These are phyloP conservation scores for Lasius platythorax DNA, from an alignment of 2,888 invertebrate genomes.

Conservation along the genomic window DNA sequence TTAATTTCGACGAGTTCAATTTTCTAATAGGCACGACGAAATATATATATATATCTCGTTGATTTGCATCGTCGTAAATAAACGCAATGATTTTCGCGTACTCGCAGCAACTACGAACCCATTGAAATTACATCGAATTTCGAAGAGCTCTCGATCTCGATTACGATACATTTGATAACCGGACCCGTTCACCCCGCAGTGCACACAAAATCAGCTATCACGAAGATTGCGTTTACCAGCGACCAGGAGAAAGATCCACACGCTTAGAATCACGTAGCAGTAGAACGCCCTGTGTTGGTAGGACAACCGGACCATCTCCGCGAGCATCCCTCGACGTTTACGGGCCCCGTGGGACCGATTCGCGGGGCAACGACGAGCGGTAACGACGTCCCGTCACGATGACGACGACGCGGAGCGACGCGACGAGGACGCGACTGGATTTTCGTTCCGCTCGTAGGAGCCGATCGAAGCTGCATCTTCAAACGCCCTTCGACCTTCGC, in stretches of 20 bases:
- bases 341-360: constrained; percentile 44
- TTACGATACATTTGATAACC: background rate
- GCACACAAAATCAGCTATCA: background rate
- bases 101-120: background rate
- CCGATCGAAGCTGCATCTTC: constrained; percentile 68
- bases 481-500: constrained; percentile 41
- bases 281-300: constrained; percentile 93
- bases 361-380: background rate
- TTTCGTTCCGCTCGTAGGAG: constrained; percentile 56
- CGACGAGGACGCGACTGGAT: constrained; percentile 56
- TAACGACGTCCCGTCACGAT: constrained; percentile 21
- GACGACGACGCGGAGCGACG: constrained; percentile 51
- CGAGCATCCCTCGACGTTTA: constrained; percentile 82
- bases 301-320: constrained; percentile 88
- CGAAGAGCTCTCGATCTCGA: background rate
- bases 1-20: background rate
- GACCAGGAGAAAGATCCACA: constrained; percentile 93
- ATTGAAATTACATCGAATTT: background rate
- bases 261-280: constrained; percentile 92
- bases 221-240: constrained; percentile 87
- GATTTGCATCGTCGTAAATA: background rate
- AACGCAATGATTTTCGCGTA: background rate
- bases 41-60: background rate
- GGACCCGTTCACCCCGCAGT: background rate
- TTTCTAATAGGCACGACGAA: background rate